Percentiles rank a stretch among this genome's conserved stretches.
Evolutionary conservation across 1,140 invertebrate genomes (phyloP).

Genomic region (Saccostrea echinata): DNA sequence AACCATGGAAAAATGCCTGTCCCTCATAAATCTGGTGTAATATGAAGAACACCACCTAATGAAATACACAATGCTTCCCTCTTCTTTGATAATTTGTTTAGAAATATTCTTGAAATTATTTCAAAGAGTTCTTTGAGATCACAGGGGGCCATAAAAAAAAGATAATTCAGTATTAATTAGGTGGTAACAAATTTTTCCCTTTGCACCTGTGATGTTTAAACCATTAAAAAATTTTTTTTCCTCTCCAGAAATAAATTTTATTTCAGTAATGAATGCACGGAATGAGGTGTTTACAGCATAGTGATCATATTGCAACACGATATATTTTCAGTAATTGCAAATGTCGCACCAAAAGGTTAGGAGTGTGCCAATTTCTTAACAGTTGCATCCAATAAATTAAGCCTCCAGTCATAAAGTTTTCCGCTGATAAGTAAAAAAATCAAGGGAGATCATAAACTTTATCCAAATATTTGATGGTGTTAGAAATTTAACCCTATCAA

Average conservation of each 20-base stretch:
- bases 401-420: not conserved
- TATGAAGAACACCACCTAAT: not conserved
- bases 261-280: constrained; percentile 1
- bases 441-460: constrained; percentile 1
- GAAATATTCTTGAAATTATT: constrained; percentile 32
- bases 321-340: constrained; percentile 29
- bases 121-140: constrained; percentile 8
- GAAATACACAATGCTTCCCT: not conserved
- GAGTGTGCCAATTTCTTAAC: not conserved
- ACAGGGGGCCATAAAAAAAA: not conserved
- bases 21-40: constrained; percentile 8
- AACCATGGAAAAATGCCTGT: not conserved
- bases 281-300: constrained; percentile 7
- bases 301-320: constrained; percentile 18
- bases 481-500: constrained; percentile 33
- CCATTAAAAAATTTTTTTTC: not conserved
- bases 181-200: not conserved
- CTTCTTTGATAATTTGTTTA: not conserved
- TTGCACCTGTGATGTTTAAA: constrained; percentile 26
- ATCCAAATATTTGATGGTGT: constrained; percentile 12
- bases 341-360: constrained; percentile 27
- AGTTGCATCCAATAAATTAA: constrained; percentile 27
- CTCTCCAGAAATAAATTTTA: constrained; percentile 20
- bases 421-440: constrained; percentile 4
- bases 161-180: constrained; percentile 24